Conservation (phyloP, 1,140 invertebrate species). For the Cryptotermes secundus region DNA sequence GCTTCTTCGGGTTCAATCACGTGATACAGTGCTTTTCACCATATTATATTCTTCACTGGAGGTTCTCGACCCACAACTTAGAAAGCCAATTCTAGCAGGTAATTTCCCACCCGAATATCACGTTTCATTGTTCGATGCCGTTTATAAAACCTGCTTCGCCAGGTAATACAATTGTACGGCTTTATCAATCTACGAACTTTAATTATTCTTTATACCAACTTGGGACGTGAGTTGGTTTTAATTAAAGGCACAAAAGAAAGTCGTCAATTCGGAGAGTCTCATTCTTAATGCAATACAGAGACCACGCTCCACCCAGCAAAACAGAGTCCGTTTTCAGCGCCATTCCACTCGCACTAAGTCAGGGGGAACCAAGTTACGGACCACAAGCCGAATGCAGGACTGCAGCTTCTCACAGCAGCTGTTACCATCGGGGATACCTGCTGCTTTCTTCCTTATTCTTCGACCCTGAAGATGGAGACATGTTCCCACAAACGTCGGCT, state of each 20-base stretch:
- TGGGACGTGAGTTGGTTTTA: not conserved
- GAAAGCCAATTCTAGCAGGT: not conserved
- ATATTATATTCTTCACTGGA: too few relatives aligned
- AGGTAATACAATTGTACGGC: not conserved
- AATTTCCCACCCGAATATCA: not conserved
- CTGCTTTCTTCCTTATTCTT: too few relatives aligned
- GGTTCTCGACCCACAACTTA: not conserved
- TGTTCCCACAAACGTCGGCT: too few relatives aligned
- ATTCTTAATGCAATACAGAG: not conserved
- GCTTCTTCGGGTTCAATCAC: too few relatives aligned
- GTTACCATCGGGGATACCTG: too few relatives aligned
- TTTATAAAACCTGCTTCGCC: not conserved
- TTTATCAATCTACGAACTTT: not conserved
- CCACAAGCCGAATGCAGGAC: too few relatives aligned
- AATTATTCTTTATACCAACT: slow-evolving; percentile 7
- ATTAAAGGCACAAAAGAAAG: not conserved
- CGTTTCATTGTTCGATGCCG: not conserved
- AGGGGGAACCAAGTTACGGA: not conserved
- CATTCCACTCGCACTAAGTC: not conserved
- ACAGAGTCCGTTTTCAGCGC: not conserved
- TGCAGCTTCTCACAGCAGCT: too few relatives aligned
- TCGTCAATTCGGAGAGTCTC: not conserved
- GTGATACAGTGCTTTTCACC: too few relatives aligned
- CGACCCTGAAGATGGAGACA: too few relatives aligned
- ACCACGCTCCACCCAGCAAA: not conserved